phyloP scores from a whole-genome alignment of 2,888 invertebrate species.

The Gasteruption jaculator region DNA sequence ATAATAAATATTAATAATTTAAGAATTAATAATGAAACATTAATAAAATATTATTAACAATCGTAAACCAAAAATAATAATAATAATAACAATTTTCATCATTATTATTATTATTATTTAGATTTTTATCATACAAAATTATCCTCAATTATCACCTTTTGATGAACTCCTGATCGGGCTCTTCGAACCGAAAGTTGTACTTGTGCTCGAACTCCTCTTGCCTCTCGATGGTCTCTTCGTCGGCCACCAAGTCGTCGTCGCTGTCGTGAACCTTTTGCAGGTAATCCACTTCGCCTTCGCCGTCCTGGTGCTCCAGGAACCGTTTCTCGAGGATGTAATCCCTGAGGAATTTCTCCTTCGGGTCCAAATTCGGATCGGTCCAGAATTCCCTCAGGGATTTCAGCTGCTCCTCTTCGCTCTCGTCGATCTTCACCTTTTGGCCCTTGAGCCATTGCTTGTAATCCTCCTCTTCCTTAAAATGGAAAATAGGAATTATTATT shows the following conservation, averaged over 20 bases:
- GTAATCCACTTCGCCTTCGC: conserved; percentile 24
- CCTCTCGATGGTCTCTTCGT: conserved; percentile 73
- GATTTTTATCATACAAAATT: conserved; percentile 3
- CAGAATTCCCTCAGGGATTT: conserved; percentile 79
- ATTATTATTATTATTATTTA: not conserved
- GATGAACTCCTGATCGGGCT: conserved; percentile 89
- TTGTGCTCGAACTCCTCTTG: conserved; percentile 91
- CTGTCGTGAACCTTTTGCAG: conserved; percentile 46
- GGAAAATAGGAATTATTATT: conserved; percentile 14
- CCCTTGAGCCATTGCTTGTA: conserved; percentile 81
- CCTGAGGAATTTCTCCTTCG: conserved; percentile 82
- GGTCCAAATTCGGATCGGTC: conserved; percentile 76
- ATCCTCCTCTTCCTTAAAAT: conserved; percentile 53
- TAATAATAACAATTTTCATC: no score
- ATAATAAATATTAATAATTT: conserved; percentile 14
- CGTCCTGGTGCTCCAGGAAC: conserved; percentile 47
- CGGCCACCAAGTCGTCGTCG: conserved; percentile 65
- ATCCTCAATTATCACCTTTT: conserved; percentile 31
- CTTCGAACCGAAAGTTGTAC: conserved; percentile 94
- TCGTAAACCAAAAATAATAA: not conserved
- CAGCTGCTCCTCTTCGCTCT: conserved; percentile 59
- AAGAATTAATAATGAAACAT: conserved; percentile 6
- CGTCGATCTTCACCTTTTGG: conserved; percentile 59
- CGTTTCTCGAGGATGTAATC: conserved; percentile 90
- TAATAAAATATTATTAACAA: conserved; percentile 5